Evolutionary conservation across 1,140 invertebrate genomes (phyloP).

Genomic region (Papilio polyxenes): DNA sequence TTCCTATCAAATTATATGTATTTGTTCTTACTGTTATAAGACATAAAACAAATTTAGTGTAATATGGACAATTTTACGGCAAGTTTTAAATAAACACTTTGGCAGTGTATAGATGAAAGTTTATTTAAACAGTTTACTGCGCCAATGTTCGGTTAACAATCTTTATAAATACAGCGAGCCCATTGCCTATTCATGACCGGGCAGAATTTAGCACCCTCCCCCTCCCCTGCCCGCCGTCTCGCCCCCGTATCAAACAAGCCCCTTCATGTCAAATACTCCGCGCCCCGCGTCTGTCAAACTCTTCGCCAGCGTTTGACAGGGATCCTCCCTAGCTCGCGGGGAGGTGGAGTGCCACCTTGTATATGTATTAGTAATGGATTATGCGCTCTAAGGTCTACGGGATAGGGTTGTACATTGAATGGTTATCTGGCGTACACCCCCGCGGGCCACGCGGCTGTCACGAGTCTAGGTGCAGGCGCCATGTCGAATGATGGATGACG

Average conservation of each 20-base stretch:
- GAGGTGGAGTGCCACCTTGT: constrained; percentile 73
- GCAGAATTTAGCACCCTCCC: constrained; percentile 73
- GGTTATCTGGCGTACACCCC: constrained; percentile 52
- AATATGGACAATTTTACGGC: neutral
- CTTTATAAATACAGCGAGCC: constrained; percentile 80
- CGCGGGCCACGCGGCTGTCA: constrained; percentile 69
- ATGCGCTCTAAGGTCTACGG: constrained; percentile 38
- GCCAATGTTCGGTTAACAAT: constrained; percentile 72
- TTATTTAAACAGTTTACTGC: constrained; percentile 74
- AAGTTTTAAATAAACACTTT: constrained; percentile 40
- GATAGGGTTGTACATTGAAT: constrained; percentile 50
- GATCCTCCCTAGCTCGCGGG: constrained; percentile 76
- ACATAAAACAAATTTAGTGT: constrained; percentile 29
- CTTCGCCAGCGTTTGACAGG: constrained; percentile 80
- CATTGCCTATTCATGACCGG: constrained; percentile 80
- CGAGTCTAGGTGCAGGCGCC: constrained; percentile 79
- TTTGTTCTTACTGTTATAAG: neutral
- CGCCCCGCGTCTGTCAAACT: constrained; percentile 80
- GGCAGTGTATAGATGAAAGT: constrained; percentile 61
- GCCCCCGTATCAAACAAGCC: constrained; percentile 80
- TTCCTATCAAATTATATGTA: constrained; percentile 30
- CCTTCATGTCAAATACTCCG: constrained; percentile 81
- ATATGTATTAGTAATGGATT: constrained; percentile 40
- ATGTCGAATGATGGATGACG: constrained; percentile 80
- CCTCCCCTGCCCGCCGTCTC: constrained; percentile 57